Conservation (phyloP, 2,797 vertebrate species). For the Lutjanus campechanus region DNA sequence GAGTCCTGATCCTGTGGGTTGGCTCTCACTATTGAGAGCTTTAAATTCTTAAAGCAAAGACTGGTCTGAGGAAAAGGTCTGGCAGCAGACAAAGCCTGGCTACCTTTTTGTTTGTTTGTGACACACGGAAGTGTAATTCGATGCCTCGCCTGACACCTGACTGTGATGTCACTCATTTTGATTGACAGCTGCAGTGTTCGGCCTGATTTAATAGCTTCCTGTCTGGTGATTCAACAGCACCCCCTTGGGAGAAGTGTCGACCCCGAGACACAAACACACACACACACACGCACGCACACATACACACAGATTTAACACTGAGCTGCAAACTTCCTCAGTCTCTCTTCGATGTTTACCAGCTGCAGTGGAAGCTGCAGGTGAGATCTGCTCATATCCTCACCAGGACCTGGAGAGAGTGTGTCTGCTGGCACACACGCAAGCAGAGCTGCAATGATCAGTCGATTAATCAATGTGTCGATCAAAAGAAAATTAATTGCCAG, state of each 20-base stretch:
- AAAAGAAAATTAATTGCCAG: no score
- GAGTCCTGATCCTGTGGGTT: neutral
- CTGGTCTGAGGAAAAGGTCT: conserved; percentile 1
- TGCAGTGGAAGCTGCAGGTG: conserved; percentile 42
- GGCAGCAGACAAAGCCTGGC: conserved; percentile 17
- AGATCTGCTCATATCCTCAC: conserved; percentile 25
- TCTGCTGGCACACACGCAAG: neutral
- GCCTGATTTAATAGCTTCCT: conserved; percentile 78
- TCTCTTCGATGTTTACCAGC: conserved; percentile 61
- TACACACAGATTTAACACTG: conserved; percentile 58
- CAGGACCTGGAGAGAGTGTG: neutral
- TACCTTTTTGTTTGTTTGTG: conserved; percentile 44
- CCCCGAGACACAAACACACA: conserved; percentile 9
- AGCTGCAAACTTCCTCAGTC: conserved; percentile 67
- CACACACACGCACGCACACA: neutral
- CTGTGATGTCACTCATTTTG: conserved; percentile 65
- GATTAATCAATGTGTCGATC: no score
- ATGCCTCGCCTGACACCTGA: conserved; percentile 53
- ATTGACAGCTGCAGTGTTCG: conserved; percentile 74
- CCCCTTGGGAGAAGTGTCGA: conserved; percentile 51
- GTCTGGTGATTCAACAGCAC: conserved; percentile 70
- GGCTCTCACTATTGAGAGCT: conserved; percentile 5
- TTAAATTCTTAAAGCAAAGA: conserved; percentile 5
- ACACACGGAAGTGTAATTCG: conserved; percentile 26
- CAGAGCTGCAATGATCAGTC: no score